phyloP scores from a whole-genome alignment of 2,888 invertebrate species.

The Parnassius smintheus region DNA sequence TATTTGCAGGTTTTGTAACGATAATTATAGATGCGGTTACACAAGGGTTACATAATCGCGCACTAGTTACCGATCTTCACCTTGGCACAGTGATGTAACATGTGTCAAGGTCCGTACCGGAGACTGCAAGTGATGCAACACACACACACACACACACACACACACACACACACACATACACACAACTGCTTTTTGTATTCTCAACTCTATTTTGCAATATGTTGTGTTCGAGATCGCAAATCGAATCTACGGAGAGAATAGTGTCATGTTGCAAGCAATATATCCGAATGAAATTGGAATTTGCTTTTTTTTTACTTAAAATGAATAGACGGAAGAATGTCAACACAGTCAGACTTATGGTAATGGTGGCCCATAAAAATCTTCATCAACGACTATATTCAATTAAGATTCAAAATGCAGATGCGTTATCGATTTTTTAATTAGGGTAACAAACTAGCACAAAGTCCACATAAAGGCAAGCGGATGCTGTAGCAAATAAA shows the following conservation, averaged over 20 bases:
- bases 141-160: not conserved
- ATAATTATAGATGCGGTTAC: conserved; percentile 32
- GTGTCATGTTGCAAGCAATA: too few relatives aligned
- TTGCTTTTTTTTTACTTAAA: too few relatives aligned
- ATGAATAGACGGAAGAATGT: too few relatives aligned
- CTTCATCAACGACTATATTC: too few relatives aligned
- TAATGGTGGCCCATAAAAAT: too few relatives aligned
- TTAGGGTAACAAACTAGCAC: too few relatives aligned
- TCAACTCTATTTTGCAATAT: conserved; percentile 22
- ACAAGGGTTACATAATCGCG: conserved; percentile 33
- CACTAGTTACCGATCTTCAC: conserved; percentile 47
- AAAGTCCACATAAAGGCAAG: too few relatives aligned
- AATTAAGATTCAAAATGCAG: too few relatives aligned
- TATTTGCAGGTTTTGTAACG: conserved; percentile 22
- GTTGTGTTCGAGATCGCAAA: not conserved
- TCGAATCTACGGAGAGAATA: conserved; percentile 3
- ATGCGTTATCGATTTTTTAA: too few relatives aligned
- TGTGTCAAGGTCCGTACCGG: conserved; percentile 44
- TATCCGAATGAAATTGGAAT: too few relatives aligned
- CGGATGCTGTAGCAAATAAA: too few relatives aligned
- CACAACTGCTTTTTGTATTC: conserved; percentile 10
- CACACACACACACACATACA: not conserved
- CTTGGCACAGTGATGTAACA: conserved; percentile 44
- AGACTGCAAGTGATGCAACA: conserved; percentile 26
- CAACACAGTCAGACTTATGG: too few relatives aligned